Evolutionary conservation across 2,888 invertebrate genomes (phyloP), one percentile per base, ranked within the genome.

Genomic region (Diarsia brunnea): DNA sequence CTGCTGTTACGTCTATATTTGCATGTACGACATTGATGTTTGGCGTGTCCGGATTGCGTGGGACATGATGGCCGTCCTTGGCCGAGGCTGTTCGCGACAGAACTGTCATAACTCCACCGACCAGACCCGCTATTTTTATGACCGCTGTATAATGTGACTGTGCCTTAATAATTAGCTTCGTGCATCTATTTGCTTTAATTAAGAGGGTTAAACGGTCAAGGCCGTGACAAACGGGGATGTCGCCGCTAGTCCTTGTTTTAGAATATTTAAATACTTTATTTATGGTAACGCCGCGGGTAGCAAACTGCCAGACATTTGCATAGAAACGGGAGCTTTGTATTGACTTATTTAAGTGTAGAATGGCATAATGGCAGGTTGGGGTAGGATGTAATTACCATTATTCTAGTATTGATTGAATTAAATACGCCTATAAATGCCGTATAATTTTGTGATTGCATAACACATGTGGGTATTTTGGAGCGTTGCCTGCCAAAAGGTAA

Each of bases 171-270:
- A 91, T 91, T 90, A 90, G 84, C 74, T 87, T 89, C 87, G 87
- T 89, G 89, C 86, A 89, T 91, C 84, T 90, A 88, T 92, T 91
- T 89, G 84, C 81, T 88, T 89, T 90, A 90, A 90, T 91, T 90
- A 89, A 81, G 84, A 75, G 61, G 79, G 81, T 74, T 77, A 78
- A 81, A 84, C 79, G 85, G 80, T 86, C 88, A 88, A 89, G 89
- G 90, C 73, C 83, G 91, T 86, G 86, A 77, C 77, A 64, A 66
- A 76, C 63, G 72, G 89, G 75, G 90, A 91, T 84, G 86, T 90
- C 90, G 72, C 90, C 69, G 67, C 55, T 69, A 73, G 80, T 81
- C 85, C 86, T 83, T 84, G 84, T 85, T 87, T 83, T 84, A 53
- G 75, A 75, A 86, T 83, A 84, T 81, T 86, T 82, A 80, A 88